A percentile compares a stretch with the other conserved stretches of the same genome.
These are phyloP conservation scores for Atta colombica DNA, from an alignment of 1,140 invertebrate species.

Conservation along the genomic window DNA sequence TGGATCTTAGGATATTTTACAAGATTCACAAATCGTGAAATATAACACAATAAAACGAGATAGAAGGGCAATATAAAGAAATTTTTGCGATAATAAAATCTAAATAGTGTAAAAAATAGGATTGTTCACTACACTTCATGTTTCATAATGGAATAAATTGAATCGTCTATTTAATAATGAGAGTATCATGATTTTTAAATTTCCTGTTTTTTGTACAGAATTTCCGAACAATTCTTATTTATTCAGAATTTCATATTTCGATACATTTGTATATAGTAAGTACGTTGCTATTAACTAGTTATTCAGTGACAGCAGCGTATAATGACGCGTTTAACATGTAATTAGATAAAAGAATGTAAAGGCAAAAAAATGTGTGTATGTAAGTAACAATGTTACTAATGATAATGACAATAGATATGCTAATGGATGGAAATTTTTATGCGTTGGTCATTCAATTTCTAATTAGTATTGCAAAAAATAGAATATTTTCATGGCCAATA, in stretches of 20 bases:
- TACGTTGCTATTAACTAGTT: not conserved
- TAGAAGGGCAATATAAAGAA: not conserved
- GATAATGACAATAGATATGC: slow-evolving; percentile 51
- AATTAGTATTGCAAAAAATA: slow-evolving; percentile 42
- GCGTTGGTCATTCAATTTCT: not conserved
- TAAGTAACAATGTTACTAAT: slow-evolving; percentile 54
- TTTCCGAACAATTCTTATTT: not conserved
- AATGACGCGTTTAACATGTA: slow-evolving; percentile 57
- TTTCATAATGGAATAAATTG: not conserved
- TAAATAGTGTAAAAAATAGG: not conserved
- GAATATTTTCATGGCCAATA: slow-evolving; percentile 33
- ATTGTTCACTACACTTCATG: not conserved
- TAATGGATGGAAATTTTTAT: slow-evolving; percentile 31
- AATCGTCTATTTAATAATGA: not conserved
- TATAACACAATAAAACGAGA: not conserved
- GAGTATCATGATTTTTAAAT: not conserved
- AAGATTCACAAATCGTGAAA: not conserved
- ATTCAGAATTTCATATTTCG: not conserved
- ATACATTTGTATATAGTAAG: not conserved
- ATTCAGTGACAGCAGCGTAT: slow-evolving; percentile 13
- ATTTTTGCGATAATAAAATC: slow-evolving; percentile 17
- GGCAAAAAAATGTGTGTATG: slow-evolving; percentile 28
- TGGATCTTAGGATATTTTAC: not conserved
- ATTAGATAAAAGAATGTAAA: slow-evolving; percentile 55
- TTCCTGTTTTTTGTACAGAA: too few relatives aligned